Evolutionary conservation across 2,888 invertebrate species (phyloP), one percentile per base, ranked within the genome.

Genomic region (Aspidiotus rigidus): DNA sequence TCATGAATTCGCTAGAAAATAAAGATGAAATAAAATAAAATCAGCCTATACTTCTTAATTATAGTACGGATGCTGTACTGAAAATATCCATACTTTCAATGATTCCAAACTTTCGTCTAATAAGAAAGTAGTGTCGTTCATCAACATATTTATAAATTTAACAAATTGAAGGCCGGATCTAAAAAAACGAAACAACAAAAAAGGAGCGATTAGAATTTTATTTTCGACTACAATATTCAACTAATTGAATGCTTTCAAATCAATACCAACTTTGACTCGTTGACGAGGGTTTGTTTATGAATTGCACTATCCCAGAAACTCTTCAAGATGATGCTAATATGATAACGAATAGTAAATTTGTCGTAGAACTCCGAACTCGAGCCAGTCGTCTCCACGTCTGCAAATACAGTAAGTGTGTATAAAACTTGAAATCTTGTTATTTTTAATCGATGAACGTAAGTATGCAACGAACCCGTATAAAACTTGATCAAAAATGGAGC

Each of bases 341-440:
- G 96, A 81, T 96, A 96, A 70, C 99, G 86, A 75, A 99, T 98
- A 11, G 94, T 93, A 80, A 99, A 99, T 81, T 99, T 99, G 80
- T 98, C 98, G 77, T 97, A 99, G 81, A 99, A 99, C 81, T 99
- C 99, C 49, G 93, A 94, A 79, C 93, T 94, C 74, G 96, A 92
- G 10, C 98, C 98, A 10, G 97, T 98, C 11, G 93, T 92, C 81
- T 98, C 98, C 69, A 97, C 93, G 76, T 96, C 96, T 74, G 17
- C 44, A 62, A 42, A 42, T 40, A 42, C 7, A 42, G 41, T 11
- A 5, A 28, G 5, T 1, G 28, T 28, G 28, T 28, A 1, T 28
- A 28, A 28, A 28, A 28, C 28, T 28, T 3, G 28, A 1, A 3
- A 28, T 28, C 28, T 28, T 28, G 28, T 28, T 28, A 28, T 28